Evolutionary conservation across 1,140 invertebrate genomes (phyloP), one percentile per base, ranked within the genome.

Genomic region (Drosophila virilis): DNA sequence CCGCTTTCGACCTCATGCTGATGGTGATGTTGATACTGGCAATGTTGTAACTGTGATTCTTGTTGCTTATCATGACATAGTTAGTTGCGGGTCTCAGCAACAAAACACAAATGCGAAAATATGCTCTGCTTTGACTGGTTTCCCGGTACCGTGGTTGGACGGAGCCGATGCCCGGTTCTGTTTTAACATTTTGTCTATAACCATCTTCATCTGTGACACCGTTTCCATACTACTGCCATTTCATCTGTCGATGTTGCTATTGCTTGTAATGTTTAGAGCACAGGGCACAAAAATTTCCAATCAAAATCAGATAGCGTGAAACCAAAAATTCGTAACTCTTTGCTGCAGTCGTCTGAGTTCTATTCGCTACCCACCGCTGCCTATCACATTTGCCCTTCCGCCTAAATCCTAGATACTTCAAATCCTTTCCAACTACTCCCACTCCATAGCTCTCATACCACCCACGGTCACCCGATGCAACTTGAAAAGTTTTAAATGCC

Each of bases 241-340:
- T 52, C 61, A 45, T 9, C 42, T 55, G n/a, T 9, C 40, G 13
- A n/a, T 48, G 13, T 15, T 9, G 62, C 61, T 1, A 9, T 22
- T 66, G 61, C 28, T 17, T 45, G 46, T 80, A 73, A 74, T 78
- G 74, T 42, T 77, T 74, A 76, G 74, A 59, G 58, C n/a, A 9
- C 32, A 38, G 38, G n/a, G 60, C 38, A 46, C 40, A 42, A 70
- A 82, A 78, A 81, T 85, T 85, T 85, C 78, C 81, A 85, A 85
- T 85, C 81, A 85, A 85, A 85, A 68, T 81, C 81, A 85, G 78
- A 75, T 75, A 85, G 81, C 81, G 82, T 85, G 82, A 85, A 85
- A 85, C 81, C 81, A 85, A 78, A 85, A 85, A 86, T 86, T 78
- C 71, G 51, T 74, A 82, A 73, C 80, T 71, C 75, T 71, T 67